phyloP scores from a whole-genome alignment of 2,888 invertebrate species.

The Atethmia centrago region DNA sequence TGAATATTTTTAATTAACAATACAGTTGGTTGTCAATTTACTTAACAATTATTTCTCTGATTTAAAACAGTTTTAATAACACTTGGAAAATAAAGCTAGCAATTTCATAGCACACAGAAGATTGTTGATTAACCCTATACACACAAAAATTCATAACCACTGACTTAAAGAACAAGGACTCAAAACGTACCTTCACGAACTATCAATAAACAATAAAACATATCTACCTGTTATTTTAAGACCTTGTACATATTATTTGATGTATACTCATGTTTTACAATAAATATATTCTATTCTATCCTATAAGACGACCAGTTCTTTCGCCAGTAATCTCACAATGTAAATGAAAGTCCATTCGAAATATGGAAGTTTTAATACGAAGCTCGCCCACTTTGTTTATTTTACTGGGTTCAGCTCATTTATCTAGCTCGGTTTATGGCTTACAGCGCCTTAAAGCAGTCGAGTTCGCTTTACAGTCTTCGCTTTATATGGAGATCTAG shows the following conservation, averaged over 20 bases:
- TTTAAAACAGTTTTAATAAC: background rate
- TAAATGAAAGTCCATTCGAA: constrained; percentile 38
- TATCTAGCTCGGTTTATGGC: constrained; percentile 56
- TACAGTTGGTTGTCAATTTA: background rate
- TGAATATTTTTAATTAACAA: no score
- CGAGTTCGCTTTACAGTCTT: constrained; percentile 14
- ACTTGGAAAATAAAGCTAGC: background rate
- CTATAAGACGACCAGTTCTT: constrained; percentile 9
- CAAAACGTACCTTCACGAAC: constrained; percentile 15
- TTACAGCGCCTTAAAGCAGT: constrained; percentile 43
- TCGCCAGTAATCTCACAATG: constrained; percentile 46
- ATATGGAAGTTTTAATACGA: constrained; percentile 48
- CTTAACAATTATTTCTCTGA: background rate
- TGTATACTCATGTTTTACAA: no score
- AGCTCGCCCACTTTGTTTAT: constrained; percentile 45
- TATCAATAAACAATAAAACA: constrained; percentile 33
- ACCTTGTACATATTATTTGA: no score
- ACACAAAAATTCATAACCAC: background rate
- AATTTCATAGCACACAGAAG: background rate
- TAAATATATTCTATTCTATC: no score
- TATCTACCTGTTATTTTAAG: no score
- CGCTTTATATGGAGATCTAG: constrained; percentile 33
- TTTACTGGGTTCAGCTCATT: constrained; percentile 53
- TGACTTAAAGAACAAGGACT: background rate
- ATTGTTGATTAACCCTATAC: background rate